Conservation (phyloP, 2,888 invertebrate genomes). For the Macroteleia sp. region DNA sequence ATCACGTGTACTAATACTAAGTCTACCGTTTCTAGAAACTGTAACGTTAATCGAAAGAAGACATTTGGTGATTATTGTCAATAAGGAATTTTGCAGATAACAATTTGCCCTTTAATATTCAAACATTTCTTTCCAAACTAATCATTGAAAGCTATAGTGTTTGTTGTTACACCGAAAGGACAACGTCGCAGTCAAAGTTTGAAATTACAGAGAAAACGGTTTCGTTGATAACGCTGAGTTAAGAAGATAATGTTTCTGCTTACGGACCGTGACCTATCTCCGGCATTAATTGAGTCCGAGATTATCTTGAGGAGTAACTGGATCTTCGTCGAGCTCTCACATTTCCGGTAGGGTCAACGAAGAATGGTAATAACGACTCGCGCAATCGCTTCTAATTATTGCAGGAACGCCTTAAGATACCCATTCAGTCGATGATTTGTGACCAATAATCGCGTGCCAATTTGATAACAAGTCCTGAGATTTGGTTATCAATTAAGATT, state of each 20-base stretch:
- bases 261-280: conserved; percentile 69
- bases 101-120: too few relatives aligned
- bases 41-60: too few relatives aligned
- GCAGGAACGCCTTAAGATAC: neutral
- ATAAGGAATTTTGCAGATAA: too few relatives aligned
- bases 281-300: conserved; percentile 61
- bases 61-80: too few relatives aligned
- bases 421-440: conserved; percentile 21
- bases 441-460: conserved; percentile 15
- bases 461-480: too few relatives aligned
- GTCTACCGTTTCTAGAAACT: too few relatives aligned
- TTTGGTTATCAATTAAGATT: too few relatives aligned
- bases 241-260: conserved; percentile 69
- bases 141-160: too few relatives aligned
- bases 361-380: conserved; percentile 44
- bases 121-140: too few relatives aligned
- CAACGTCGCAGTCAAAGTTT: conserved; percentile 12
- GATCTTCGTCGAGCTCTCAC: conserved; percentile 67
- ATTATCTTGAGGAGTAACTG: conserved; percentile 71
- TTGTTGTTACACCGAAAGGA: too few relatives aligned
- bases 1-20: conserved; percentile 41
- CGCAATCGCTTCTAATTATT: conserved; percentile 33
- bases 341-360: conserved; percentile 58
- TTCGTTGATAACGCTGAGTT: conserved; percentile 27
- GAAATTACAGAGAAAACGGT: conserved; percentile 38